Conservation (phyloP, 1,140 invertebrate species). For the Meloidogyne floridensis region DNA sequence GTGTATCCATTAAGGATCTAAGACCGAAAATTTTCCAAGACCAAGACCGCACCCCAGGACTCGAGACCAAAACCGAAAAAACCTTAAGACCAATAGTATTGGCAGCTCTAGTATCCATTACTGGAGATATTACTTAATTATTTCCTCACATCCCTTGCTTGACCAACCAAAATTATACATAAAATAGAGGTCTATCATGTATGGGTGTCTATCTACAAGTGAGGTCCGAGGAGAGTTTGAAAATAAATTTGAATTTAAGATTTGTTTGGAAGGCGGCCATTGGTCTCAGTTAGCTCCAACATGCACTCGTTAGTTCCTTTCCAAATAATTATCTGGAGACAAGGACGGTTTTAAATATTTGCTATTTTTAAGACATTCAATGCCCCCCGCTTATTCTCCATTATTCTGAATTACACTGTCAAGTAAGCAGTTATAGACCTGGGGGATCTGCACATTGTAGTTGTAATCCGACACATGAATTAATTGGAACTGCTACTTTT, state of each 20-base stretch:
- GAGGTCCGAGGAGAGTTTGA: neutral
- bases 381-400: constrained; percentile 49
- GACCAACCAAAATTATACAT: neutral
- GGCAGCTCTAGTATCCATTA: too few relatives aligned
- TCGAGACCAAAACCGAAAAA: too few relatives aligned
- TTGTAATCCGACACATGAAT: constrained; percentile 28
- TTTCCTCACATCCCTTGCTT: too few relatives aligned
- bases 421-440: constrained; percentile 48
- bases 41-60: too few relatives aligned
- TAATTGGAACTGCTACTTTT: constrained; percentile 37
- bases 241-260: neutral
- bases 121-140: too few relatives aligned
- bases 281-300: constrained; percentile 50
- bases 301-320: constrained; percentile 23
- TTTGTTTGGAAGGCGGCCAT: constrained; percentile 50
- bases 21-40: too few relatives aligned
- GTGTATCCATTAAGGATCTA: too few relatives aligned
- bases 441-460: constrained; percentile 49
- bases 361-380: constrained; percentile 39
- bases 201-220: neutral
- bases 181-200: too few relatives aligned
- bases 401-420: constrained; percentile 36
- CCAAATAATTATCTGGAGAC: neutral
- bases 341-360: too few relatives aligned
- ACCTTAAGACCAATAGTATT: too few relatives aligned